Evolutionary conservation across 2,888 invertebrate species (phyloP).

Genomic region (Xestobium rufovillosum): DNA sequence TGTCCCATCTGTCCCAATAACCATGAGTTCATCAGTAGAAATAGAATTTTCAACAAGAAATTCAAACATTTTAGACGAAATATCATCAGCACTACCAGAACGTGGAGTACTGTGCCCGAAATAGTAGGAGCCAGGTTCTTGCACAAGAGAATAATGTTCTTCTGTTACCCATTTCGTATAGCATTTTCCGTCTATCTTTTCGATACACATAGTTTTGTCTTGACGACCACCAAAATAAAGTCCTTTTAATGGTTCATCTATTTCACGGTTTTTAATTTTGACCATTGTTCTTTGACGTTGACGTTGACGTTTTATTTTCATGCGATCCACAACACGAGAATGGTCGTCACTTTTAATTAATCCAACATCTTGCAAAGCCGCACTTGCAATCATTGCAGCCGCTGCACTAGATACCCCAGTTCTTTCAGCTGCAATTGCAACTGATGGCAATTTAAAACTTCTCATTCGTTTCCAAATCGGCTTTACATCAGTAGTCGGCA

Average conservation of each 20-base stretch:
- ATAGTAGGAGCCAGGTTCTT: slow-evolving; percentile 21
- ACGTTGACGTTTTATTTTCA: slow-evolving; percentile 7
- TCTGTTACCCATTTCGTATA: slow-evolving; percentile 18
- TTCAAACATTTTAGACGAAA: slow-evolving; percentile 9
- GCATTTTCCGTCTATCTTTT: slow-evolving; percentile 8
- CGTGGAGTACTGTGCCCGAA: slow-evolving; percentile 11
- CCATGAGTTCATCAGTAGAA: slow-evolving; percentile 7
- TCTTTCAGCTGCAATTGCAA: slow-evolving; percentile 17
- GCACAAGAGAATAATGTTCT: slow-evolving; percentile 21
- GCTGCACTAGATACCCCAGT: slow-evolving; percentile 16
- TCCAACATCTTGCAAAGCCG: slow-evolving; percentile 16
- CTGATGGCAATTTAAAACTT: slow-evolving; percentile 7
- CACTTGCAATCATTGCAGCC: slow-evolving; percentile 16
- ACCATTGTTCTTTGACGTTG: slow-evolving; percentile 3
- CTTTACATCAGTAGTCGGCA: background rate
- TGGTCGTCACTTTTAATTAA: slow-evolving; percentile 10
- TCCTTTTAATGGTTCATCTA: slow-evolving; percentile 6
- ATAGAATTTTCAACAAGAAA: slow-evolving; percentile 9
- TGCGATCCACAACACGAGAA: slow-evolving; percentile 11
- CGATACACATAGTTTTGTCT: slow-evolving; percentile 14
- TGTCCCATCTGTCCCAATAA: slow-evolving; percentile 24
- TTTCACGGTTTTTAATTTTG: slow-evolving; percentile 4
- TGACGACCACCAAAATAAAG: slow-evolving; percentile 20
- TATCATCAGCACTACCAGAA: slow-evolving; percentile 11
- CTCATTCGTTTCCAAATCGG: slow-evolving; percentile 5